Conservation (phyloP, 64 coral and sea anemone genomes). For the Dendrophyllia cribrosa region DNA sequence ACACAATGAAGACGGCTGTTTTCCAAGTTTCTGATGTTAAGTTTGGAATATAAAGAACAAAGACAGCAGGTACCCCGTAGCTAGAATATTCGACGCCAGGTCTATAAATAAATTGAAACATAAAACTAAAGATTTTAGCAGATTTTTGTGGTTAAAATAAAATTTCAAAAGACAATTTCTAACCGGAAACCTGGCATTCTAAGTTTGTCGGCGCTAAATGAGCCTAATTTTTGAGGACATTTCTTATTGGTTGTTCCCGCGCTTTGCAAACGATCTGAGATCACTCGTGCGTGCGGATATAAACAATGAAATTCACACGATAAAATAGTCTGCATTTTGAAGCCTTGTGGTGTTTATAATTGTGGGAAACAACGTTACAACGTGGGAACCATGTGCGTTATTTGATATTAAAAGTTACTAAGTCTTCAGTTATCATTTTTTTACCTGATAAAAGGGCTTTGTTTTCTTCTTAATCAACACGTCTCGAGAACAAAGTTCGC, state of each 20-base stretch:
- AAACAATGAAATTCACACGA: neutral
- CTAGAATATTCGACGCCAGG: no score
- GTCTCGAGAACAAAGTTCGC: slow-evolving; percentile 85
- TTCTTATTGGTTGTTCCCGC: neutral
- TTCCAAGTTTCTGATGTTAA: neutral
- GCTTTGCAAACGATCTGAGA: neutral
- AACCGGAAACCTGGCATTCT: neutral
- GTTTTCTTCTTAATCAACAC: slow-evolving; percentile 78
- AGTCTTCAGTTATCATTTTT: neutral
- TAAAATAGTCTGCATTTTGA: neutral
- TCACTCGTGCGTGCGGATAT: slow-evolving; percentile 17
- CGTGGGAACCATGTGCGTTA: neutral
- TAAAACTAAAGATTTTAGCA: neutral
- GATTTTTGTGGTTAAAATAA: neutral
- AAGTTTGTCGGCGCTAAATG: neutral
- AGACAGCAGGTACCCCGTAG: no score
- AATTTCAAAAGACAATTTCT: neutral
- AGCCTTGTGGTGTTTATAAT: neutral
- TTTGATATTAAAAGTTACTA: neutral
- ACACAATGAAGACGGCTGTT: neutral
- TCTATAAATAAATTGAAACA: no score
- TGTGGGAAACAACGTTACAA: neutral
- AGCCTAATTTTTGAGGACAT: neutral
- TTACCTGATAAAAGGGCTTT: slow-evolving; percentile 92
- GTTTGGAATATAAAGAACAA: no score